Base-by-base conservation (phyloP, 2,797 vertebrate genomes). In the Pygocentrus nattereri region DNA sequence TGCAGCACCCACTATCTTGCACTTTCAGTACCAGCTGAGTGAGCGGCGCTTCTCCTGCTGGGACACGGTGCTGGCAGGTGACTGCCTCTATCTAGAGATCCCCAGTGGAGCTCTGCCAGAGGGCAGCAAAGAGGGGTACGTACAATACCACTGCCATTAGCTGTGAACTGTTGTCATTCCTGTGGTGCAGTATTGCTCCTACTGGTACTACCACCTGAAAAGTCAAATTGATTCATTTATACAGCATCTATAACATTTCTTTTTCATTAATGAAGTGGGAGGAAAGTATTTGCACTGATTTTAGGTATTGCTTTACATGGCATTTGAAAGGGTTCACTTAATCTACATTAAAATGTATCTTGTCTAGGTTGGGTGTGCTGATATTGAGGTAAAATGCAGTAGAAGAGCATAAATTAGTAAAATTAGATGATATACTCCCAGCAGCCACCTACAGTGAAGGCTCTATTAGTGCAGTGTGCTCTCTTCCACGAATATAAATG, bases 41-140 rank as follows among this genome's bases (percentile, higher is more conserved):
- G 97, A 98, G 90, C 94, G 95, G 86, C 96, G 95, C 89, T 93
- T 93, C 61, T 97, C 96, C 84, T 96, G 89, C 90, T 99, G 98
- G 98, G 96, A 98, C 85, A 96, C 97, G 7, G 95, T 95, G 88
- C 94, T 98, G 47, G 95, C 96, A 13, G 93, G 93, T 70, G 95
- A 95, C 91, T 95, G 95, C 89, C 95, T 98, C 91, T 99, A 97
- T 88, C 93, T 98, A 93, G 97, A 98, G 94, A 96, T 98, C 85
- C 96, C 97, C 65, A 92, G 95, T 0, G 97, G 97, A 81, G 88
- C 92, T 71, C 95, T 98, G 90, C 96, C 93, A 76, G 97, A 98
- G 87, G 97, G 98, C 71, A 99, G 97, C 95, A 99, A 98, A 92
- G 98, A 99, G 90, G 97, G 98, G 98, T 99, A 91, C 86, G 95